Evolutionary conservation across 2,888 invertebrate species (phyloP).

Genomic region (Clusia tigrina): DNA sequence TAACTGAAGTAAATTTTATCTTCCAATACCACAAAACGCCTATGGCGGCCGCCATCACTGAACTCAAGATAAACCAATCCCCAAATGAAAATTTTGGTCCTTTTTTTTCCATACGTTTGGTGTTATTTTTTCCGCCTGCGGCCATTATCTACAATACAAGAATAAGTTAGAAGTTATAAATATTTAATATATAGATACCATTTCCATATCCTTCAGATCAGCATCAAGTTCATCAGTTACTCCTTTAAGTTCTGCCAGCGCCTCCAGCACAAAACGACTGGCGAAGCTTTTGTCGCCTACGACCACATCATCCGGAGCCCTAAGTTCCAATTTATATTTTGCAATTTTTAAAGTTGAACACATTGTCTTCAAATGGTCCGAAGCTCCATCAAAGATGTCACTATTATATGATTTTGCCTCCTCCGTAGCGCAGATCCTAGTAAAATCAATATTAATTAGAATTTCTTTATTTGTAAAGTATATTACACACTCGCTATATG

Average conservation of each 20-base stretch:
- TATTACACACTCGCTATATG: constrained; percentile 45
- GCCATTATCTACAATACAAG: too few species aligned
- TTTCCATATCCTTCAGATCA: constrained; percentile 48
- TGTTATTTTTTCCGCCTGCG: too few species aligned
- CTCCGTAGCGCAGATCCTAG: constrained; percentile 41
- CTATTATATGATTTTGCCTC: constrained; percentile 50
- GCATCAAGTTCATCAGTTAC: constrained; percentile 51
- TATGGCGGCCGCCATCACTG: neutral
- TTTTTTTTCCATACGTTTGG: too few species aligned
- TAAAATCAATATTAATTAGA: constrained; percentile 15
- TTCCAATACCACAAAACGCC: neutral
- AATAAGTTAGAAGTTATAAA: too few species aligned
- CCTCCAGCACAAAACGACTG: constrained; percentile 59
- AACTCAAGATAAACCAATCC: neutral
- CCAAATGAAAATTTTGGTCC: neutral
- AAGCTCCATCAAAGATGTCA: constrained; percentile 50
- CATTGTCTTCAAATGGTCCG: constrained; percentile 52
- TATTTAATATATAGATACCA: too few species aligned
- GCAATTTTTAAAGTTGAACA: constrained; percentile 55
- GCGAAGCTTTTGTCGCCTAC: constrained; percentile 61
- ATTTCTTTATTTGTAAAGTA: neutral
- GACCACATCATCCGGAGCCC: constrained; percentile 57
- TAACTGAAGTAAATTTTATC: too few species aligned
- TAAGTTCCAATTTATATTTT: constrained; percentile 57
- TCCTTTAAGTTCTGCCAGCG: constrained; percentile 52